Percentiles rank a stretch among this genome's conserved stretches.
Evolutionary conservation across 2,888 invertebrate species (phyloP).

Genomic region (Neoitamus cyanurus): DNA sequence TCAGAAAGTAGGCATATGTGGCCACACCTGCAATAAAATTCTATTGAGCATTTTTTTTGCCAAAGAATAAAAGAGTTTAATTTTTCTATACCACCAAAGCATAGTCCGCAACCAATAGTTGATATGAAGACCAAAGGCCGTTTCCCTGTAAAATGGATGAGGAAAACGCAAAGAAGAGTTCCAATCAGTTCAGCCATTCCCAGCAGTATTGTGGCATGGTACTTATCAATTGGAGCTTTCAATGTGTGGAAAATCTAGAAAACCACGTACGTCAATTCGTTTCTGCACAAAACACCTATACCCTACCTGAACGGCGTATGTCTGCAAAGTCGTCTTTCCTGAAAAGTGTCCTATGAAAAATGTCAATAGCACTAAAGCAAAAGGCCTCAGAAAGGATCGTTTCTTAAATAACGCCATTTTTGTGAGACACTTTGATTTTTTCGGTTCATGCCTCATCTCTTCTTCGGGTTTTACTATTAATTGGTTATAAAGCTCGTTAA

Average conservation of each 20-base stretch:
- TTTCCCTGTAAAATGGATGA: conserved; percentile 80
- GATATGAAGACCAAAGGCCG: conserved; percentile 76
- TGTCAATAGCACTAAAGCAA: conserved; percentile 72
- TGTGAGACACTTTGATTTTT: conserved; percentile 53
- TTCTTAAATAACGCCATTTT: conserved; percentile 68
- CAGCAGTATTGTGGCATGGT: conserved; percentile 78
- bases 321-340: conserved; percentile 79
- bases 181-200: conserved; percentile 78
- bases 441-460: conserved; percentile 57
- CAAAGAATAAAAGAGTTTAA: background rate
- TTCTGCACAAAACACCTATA: background rate
- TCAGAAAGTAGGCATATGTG: conserved; percentile 64
- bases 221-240: conserved; percentile 79
- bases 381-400: conserved; percentile 76
- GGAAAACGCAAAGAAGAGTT: conserved; percentile 72
- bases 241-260: conserved; percentile 75
- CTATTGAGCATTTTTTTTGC: background rate
- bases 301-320: conserved; percentile 74
- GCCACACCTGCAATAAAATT: conserved; percentile 55
- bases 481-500: conserved; percentile 62
- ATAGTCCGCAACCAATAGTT: conserved; percentile 73
- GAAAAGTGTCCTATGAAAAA: conserved; percentile 82
- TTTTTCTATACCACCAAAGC: conserved; percentile 68
- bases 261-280: background rate
- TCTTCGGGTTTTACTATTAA: conserved; percentile 61